phyloP scores from a whole-genome alignment of 2,888 invertebrate genomes.

The Boloria selene region DNA sequence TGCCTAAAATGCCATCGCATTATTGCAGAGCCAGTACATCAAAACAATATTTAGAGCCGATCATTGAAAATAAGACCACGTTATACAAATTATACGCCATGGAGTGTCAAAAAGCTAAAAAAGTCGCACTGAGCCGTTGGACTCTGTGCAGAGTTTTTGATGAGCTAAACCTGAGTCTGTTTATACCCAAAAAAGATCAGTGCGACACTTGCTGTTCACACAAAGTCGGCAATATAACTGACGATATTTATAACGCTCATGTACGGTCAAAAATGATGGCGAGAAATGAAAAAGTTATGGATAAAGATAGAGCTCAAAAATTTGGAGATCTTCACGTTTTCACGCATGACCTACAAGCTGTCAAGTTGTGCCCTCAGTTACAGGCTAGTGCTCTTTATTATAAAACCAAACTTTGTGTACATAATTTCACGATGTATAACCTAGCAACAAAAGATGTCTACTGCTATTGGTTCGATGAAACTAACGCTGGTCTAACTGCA shows the following conservation, averaged over 20 bases:
- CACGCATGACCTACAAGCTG: conserved; percentile 45
- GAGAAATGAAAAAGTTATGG: conserved; percentile 13
- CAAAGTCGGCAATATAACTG: too few relatives aligned
- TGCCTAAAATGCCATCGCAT: not conserved
- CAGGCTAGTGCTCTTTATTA: conserved; percentile 42
- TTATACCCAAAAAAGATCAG: conserved; percentile 34
- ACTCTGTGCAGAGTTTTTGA: conserved; percentile 7
- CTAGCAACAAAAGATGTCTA: too few relatives aligned
- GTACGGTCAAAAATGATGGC: too few relatives aligned
- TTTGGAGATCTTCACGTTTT: conserved; percentile 42
- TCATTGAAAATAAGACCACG: too few relatives aligned
- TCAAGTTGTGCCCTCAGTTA: conserved; percentile 43
- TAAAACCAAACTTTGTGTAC: too few relatives aligned
- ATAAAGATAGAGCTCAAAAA: conserved; percentile 36
- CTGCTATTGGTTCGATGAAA: not conserved
- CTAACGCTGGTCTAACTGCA: conserved; percentile 3
- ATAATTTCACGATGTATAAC: too few relatives aligned
- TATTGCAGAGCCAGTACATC: conserved; percentile 4
- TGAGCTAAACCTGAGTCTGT: conserved; percentile 8
- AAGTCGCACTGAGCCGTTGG: conserved; percentile 8
- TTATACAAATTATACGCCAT: conserved; percentile 1
- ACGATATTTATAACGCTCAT: too few relatives aligned
- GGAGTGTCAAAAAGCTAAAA: conserved; percentile 9
- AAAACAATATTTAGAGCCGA: not conserved
- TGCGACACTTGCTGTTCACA: too few relatives aligned